Base-by-base conservation (phyloP, 2,797 vertebrate species). In the Coregonus ussuriensis region DNA sequence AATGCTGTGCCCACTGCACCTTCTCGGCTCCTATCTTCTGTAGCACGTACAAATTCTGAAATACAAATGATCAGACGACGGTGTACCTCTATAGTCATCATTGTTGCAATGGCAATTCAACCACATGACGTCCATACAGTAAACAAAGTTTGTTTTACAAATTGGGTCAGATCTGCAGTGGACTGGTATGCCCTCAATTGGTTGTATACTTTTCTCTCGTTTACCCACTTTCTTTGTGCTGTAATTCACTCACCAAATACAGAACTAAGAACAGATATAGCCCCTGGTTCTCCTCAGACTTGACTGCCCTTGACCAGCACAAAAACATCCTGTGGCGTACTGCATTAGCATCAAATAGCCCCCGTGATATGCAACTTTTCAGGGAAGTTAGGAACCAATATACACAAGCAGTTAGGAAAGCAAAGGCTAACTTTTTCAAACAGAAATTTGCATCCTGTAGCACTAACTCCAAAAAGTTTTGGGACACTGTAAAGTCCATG, bases 1-100 rank as follows among this genome's bases (percentile, higher is more conserved):
- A 95, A 52, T 94, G 93, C 84, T 98, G 96, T 71, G 96, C 95
- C 98, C 98, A 99, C 68, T 94, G 91, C 52, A 82, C 77, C 71
- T 94, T 97, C 35, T 97, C 96, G 1, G 85, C 89, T 80, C 95
- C 96, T 0, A 98, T 84, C 91, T 95, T 94, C 82, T 97, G 94
- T 79, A 99, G 82, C 84, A 97, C 66, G 0, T 84, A 69, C 67
- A 98, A 67, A 83, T 99, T 99, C 98, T 99, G 93, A 59, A 73
- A 85, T 77, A 52, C 14, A 81, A 77, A 9, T 7, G 7, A 62
- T 16, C n/a, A 7, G 3, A 62, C 59, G 56, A 62, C n/a, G 4
- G 56, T 21, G 56, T 9, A 25, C 6, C 56, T 62, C 56, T 9
- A 59, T 6, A 29, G 59, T 63, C 21, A 62, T 47, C 9, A 75